Evolutionary conservation across 2,888 invertebrate species (phyloP).

Genomic region (Apodemia zela): DNA sequence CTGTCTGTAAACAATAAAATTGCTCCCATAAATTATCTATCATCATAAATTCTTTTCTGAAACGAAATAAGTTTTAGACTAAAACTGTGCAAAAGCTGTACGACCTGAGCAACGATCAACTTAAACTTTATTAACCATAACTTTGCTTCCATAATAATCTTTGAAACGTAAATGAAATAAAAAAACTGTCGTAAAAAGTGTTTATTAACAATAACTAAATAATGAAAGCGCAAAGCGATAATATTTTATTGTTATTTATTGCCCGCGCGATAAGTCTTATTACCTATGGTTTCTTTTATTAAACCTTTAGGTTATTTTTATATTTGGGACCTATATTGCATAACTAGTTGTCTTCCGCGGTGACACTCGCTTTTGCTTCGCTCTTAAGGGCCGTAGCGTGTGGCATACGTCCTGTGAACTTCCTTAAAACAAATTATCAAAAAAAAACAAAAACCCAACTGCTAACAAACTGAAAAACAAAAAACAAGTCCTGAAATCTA

Average conservation of each 20-base stretch:
- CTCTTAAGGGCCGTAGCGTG: too few relatives aligned
- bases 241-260: constrained; percentile 5
- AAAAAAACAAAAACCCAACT: too few relatives aligned
- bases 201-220: constrained; percentile 16
- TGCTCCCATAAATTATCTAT: background rate
- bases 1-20: too few relatives aligned
- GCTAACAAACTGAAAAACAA: too few relatives aligned
- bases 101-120: background rate
- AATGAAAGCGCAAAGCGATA: constrained; percentile 3
- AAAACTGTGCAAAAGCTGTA: constrained; percentile 1
- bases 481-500: too few relatives aligned
- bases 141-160: background rate
- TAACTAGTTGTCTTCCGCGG: too few relatives aligned
- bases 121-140: constrained; percentile 3
- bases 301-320: too few relatives aligned
- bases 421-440: too few relatives aligned
- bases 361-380: too few relatives aligned
- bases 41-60: background rate
- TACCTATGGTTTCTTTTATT: too few relatives aligned
- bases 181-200: constrained; percentile 4
- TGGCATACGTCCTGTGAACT: too few relatives aligned
- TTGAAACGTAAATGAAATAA: constrained; percentile 8
- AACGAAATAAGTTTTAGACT: background rate
- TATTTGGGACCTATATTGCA: too few relatives aligned
- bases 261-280: background rate